Evolutionary conservation across 2,113 vertebrate species (phyloP), one percentile per base, ranked within the genome.

Genomic region (Syngnathus floridae): DNA sequence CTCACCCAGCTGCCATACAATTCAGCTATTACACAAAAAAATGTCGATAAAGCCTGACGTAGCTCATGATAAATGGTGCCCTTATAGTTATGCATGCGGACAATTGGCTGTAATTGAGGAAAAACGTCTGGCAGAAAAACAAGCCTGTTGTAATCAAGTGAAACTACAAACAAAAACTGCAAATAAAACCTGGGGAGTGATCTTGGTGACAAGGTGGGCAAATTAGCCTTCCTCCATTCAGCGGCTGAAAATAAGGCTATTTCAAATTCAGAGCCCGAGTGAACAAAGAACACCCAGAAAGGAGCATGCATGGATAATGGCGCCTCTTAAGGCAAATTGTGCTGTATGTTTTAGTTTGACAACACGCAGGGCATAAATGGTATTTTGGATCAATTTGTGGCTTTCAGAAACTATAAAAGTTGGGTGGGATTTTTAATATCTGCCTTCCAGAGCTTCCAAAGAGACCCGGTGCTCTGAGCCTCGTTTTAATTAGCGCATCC

Each of bases 401-500:
- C 54, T 49, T 48, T 69, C 51, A 40, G 6, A 37, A 22, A 64
- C 62, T 75, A 64, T 70, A 64, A 61, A 61, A 26, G 12, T 61
- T 41, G 46, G 19, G 65, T 43, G 46, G 46, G 56, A 46, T 41
- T 73, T 67, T 71, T 19, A 52, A 66, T 43, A 36, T 21, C 17
- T 36, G 5, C 21, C 35, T 64, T 40, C 46, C 43, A 66, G 40
- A 8, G 64, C 37, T 21, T 56, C 60, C 62, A 76, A 71, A 81
- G 76, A 66, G 74, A 63, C 26, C 35, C 64, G 55, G 57, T 9
- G 65, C 69, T 52, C 52, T 70, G 40, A 52, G 63, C 70, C 60
- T 40, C 45, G 31, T 68, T 80, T 78, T 86, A 80, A 86, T 86
- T 82, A 82, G 71, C 58, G 11, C 59, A 61, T 64, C 62, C 49